A percentile compares a stretch with the other conserved stretches of the same genome.
Evolutionary conservation across 2,113 vertebrate species (phyloP).

Genomic region (Ciconia boyciana): DNA sequence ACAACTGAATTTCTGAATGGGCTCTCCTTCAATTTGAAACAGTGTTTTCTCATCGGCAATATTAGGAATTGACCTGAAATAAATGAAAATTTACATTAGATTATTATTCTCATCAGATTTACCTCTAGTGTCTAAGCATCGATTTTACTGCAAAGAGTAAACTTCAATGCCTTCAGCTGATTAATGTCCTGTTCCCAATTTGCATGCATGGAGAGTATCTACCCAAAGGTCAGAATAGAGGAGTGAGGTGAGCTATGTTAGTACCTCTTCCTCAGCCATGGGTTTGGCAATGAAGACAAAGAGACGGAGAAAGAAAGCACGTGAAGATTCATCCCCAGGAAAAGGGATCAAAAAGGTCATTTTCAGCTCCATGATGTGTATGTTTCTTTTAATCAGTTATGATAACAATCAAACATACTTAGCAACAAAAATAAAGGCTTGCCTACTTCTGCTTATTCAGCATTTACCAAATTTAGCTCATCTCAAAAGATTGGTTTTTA

Average conservation of each 20-base stretch:
- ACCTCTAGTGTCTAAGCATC: neutral
- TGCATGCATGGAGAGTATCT: neutral
- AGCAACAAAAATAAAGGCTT: neutral
- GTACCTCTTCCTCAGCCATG: neutral
- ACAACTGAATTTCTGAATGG: neutral
- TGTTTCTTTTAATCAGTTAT: neutral
- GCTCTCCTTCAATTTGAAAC: neutral
- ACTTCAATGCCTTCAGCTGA: neutral
- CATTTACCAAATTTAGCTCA: neutral
- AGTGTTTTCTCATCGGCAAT: neutral
- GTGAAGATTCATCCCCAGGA: neutral
- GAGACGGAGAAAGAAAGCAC: neutral
- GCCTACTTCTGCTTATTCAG: neutral
- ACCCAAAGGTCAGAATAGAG: neutral
- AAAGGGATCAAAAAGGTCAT: neutral
- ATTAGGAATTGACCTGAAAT: neutral
- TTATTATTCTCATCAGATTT: conserved; percentile 25
- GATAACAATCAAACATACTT: neutral
- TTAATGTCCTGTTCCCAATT: neutral
- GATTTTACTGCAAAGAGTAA: conserved; percentile 2
- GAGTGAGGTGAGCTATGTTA: neutral
- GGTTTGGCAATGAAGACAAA: neutral
- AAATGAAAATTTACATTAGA: neutral
- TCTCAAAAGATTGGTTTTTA: neutral
- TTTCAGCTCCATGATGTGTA: neutral